These are phyloP conservation scores for Nesoenas mayeri DNA, from an alignment of 2,113 vertebrate species.

Conservation along the genomic window DNA sequence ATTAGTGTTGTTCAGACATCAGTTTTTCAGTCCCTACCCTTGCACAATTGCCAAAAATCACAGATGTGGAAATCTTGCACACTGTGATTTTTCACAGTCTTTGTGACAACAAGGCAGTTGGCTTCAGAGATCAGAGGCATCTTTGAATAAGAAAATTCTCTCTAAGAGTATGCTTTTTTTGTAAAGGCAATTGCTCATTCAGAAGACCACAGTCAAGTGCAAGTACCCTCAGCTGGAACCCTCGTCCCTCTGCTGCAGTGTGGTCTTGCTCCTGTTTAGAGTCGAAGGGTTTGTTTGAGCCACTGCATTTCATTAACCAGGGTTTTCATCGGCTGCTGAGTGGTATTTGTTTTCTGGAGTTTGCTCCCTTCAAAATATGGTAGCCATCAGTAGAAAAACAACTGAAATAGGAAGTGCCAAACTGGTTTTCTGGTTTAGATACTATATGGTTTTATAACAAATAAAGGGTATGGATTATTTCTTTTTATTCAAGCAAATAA, in stretches of 20 bases:
- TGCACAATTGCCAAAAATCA: conserved; percentile 6
- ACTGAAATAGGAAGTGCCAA: neutral
- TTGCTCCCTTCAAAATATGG: neutral
- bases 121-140: conserved; percentile 16
- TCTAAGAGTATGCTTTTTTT: neutral
- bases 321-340: neutral
- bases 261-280: conserved; percentile 21
- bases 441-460: neutral
- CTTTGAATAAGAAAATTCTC: neutral
- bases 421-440: neutral
- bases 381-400: neutral
- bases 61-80: conserved; percentile 15
- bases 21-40: neutral
- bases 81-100: conserved; percentile 9
- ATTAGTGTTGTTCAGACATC: neutral
- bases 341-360: neutral
- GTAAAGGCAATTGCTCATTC: neutral
- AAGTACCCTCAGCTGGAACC: neutral
- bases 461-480: neutral
- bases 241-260: neutral
- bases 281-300: neutral
- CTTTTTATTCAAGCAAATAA: neutral
- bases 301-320: neutral
- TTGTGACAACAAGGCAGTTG: conserved; percentile 9
- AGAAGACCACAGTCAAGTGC: neutral